A percentile compares a stretch with the other conserved stretches of the same genome.
Conservation (phyloP, 23 tunicate genomes). For the Styela plicata region DNA sequence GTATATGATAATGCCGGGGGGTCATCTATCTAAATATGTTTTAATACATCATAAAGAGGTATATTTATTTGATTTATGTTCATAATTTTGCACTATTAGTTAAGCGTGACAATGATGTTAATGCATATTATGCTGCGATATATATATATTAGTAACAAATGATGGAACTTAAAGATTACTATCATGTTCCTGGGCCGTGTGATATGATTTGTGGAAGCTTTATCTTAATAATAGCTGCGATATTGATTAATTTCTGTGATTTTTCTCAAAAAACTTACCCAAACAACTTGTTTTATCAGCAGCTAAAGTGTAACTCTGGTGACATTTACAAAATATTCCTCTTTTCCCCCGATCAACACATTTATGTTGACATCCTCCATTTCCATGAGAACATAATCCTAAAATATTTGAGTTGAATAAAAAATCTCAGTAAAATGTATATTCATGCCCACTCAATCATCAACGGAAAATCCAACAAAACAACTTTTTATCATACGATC, state of each 20-base stretch:
- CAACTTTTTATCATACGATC: too few relatives aligned
- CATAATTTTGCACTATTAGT: background rate
- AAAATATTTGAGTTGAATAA: too few relatives aligned
- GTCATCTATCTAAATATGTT: too few relatives aligned
- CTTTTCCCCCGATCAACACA: conserved; percentile 15
- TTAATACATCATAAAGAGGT: background rate
- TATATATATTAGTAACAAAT: background rate
- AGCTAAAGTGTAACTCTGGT: conserved; percentile 13
- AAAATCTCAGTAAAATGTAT: too few relatives aligned
- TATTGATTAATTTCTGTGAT: background rate
- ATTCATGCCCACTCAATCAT: too few relatives aligned
- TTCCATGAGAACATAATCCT: conserved; percentile 68
- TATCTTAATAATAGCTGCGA: background rate
- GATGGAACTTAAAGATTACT: too few relatives aligned
- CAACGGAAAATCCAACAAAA: too few relatives aligned
- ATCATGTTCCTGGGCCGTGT: background rate
- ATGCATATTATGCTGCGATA: background rate
- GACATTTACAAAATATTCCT: conserved; percentile 38
- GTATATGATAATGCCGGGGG: too few relatives aligned
- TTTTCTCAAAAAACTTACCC: conserved; percentile 24
- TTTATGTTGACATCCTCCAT: conserved; percentile 72
- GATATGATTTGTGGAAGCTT: background rate
- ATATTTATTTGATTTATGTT: background rate
- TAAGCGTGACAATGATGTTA: background rate
- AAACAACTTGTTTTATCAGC: conserved; percentile 39